Evolutionary conservation across 2,888 invertebrate species (phyloP).

Genomic region (Xylota segnis): DNA sequence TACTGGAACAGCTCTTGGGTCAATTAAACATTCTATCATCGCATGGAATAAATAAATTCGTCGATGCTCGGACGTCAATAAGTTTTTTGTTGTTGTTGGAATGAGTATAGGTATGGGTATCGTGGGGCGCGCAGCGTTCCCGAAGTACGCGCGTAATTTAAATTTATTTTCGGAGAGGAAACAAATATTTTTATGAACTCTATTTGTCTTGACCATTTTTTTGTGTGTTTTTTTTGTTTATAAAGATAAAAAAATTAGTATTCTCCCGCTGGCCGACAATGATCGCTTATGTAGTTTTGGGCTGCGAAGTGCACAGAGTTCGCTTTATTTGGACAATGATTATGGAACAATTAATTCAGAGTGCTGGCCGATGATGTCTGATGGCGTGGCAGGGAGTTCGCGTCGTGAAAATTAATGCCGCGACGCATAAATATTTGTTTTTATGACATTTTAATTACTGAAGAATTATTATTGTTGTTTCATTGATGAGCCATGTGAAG

Average conservation of each 20-base stretch:
- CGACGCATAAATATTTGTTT: conserved; percentile 64
- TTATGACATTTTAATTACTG: conserved; percentile 69
- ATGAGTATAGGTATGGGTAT: not conserved
- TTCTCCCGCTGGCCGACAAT: conserved; percentile 11
- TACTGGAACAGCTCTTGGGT: conserved; percentile 47
- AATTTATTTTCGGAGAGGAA: conserved; percentile 65
- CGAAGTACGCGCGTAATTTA: conserved; percentile 54
- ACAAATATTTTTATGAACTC: conserved; percentile 67
- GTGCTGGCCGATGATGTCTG: conserved; percentile 48
- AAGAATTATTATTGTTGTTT: conserved; percentile 62
- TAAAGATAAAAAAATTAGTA: conserved; percentile 48
- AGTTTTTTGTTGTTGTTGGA: conserved; percentile 15
- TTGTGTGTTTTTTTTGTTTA: conserved; percentile 12
- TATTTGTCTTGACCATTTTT: conserved; percentile 64
- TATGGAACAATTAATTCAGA: conserved; percentile 67
- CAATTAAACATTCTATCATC: conserved; percentile 73
- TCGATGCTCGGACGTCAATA: conserved; percentile 51
- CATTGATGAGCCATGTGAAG: conserved; percentile 55
- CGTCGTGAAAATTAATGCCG: conserved; percentile 49
- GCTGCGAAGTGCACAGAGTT: not conserved
- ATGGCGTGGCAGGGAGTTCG: conserved; percentile 19
- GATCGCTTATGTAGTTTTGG: not conserved
- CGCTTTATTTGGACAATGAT: conserved; percentile 47
- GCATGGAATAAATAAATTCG: conserved; percentile 57
- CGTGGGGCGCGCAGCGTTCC: conserved; percentile 26